Base-by-base conservation (phyloP, 2,888 invertebrate species). In the Dasysyrphus tricinctus region DNA sequence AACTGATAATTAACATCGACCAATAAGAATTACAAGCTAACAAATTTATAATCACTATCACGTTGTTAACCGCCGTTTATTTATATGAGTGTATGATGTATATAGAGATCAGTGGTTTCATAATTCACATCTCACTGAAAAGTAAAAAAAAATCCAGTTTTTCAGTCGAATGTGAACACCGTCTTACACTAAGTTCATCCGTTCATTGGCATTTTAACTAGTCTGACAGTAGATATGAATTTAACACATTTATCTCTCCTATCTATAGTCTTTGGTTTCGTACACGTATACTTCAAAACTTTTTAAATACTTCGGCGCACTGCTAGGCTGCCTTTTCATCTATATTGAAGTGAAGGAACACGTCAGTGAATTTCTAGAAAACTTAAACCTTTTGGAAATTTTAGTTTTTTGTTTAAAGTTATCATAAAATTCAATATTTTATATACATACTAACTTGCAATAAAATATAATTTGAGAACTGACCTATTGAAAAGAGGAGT, bases 301-400 rank as follows among this genome's bases (percentile, higher is more conserved):
- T 42, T 44, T 47, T n/a, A 47, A 47, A 47, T 34, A 65, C 76
- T 72, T 69, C 80, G 77, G 80, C 80, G 73, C 80, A 67, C 44
- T 76, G 57, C 67, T 76, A 34, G 24, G 19, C 67, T 67, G 19
- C 49, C 67, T 49, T 65, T 34, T 67, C 19, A 42, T 37, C 11
- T 57, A 16, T 56, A 65, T 59, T 44, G 54, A 67, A 80, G 77
- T n/a, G 51, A 69, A 80, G 77, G 84, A 80, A 85, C 84, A 85
- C 84, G 84, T 85, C 84, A 85, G 80, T 85, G 73, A 77, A 63
- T 80, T 85, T 61, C 9, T 56, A 61, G 77, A 74, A 80, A 77
- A 80, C 54, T 37, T 73, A 56, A 77, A 77, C 49, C 77, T 69
- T 80, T 72, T 69, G 0, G 14, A 6, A 61, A 61, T 14, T 77